Conservation (phyloP, 2,888 invertebrate species). For the Aphidoletes aphidimyza region DNA sequence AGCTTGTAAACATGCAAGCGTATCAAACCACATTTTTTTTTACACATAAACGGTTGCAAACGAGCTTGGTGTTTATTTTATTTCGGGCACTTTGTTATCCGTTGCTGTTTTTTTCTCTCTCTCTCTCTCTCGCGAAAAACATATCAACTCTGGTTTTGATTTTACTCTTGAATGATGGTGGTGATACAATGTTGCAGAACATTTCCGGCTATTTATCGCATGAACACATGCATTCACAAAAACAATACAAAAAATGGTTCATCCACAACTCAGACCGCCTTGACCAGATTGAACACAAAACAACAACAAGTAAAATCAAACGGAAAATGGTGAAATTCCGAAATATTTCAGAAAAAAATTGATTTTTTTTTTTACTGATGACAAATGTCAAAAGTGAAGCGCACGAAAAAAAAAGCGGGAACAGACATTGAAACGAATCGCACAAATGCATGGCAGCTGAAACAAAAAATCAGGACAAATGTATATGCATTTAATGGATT, state of each 20-base stretch:
- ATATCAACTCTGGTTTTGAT: not conserved
- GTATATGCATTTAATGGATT: slow-evolving; percentile 5
- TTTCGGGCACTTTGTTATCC: not conserved
- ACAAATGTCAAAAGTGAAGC: too few relatives aligned
- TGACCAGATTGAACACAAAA: too few relatives aligned
- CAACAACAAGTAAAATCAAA: too few relatives aligned
- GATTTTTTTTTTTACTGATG: too few relatives aligned
- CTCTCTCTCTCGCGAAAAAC: too few relatives aligned
- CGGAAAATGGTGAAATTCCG: not conserved
- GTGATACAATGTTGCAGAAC: not conserved
- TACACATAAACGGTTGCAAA: not conserved
- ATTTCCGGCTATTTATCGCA: not conserved
- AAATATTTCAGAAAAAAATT: not conserved
- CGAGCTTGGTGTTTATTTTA: not conserved
- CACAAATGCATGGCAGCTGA: not conserved
- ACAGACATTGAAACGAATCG: too few relatives aligned
- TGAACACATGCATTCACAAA: not conserved
- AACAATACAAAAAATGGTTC: not conserved
- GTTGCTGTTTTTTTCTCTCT: not conserved
- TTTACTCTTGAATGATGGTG: not conserved
- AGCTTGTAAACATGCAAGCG: too few relatives aligned
- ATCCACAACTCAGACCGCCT: too few relatives aligned
- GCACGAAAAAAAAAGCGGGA: too few relatives aligned
- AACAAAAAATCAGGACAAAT: not conserved
- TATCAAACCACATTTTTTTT: not conserved